phyloP scores from a whole-genome alignment of 2,888 invertebrate genomes.

The Lobophora halterata region DNA sequence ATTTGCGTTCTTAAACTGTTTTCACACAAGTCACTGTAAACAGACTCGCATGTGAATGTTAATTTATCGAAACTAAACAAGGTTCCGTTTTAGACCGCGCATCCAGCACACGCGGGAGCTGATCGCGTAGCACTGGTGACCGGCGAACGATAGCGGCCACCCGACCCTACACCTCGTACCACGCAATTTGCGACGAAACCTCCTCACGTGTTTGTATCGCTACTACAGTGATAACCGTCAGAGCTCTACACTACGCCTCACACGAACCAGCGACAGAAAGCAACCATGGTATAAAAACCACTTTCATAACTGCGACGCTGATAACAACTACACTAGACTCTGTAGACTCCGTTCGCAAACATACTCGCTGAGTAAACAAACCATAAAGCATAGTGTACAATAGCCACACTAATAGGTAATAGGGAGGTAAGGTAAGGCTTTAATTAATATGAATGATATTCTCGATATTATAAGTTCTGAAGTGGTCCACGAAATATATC shows the following conservation, averaged over 20 bases:
- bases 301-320: slow-evolving; percentile 52
- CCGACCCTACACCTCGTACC: slow-evolving; percentile 70
- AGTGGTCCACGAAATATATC: not conserved
- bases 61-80: slow-evolving; percentile 49
- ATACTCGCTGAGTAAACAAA: slow-evolving; percentile 43
- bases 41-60: slow-evolving; percentile 60
- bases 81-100: slow-evolving; percentile 43
- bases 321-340: slow-evolving; percentile 54
- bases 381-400: slow-evolving; percentile 31
- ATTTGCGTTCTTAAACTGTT: slow-evolving; percentile 43
- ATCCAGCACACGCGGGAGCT: slow-evolving; percentile 65
- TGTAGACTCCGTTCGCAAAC: slow-evolving; percentile 38
- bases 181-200: slow-evolving; percentile 49
- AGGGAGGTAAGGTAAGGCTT: slow-evolving; percentile 11
- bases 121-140: slow-evolving; percentile 72
- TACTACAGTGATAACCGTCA: slow-evolving; percentile 25
- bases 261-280: slow-evolving; percentile 28
- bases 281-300: slow-evolving; percentile 44
- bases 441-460: slow-evolving; percentile 19
- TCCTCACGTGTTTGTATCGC: slow-evolving; percentile 41
- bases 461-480: slow-evolving; percentile 5
- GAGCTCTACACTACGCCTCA: slow-evolving; percentile 29
- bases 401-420: too few species aligned
- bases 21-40: slow-evolving; percentile 71
- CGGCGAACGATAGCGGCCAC: slow-evolving; percentile 74